Base-by-base conservation (phyloP, 1,140 invertebrate genomes). In the Hydropsyche tenuis region DNA sequence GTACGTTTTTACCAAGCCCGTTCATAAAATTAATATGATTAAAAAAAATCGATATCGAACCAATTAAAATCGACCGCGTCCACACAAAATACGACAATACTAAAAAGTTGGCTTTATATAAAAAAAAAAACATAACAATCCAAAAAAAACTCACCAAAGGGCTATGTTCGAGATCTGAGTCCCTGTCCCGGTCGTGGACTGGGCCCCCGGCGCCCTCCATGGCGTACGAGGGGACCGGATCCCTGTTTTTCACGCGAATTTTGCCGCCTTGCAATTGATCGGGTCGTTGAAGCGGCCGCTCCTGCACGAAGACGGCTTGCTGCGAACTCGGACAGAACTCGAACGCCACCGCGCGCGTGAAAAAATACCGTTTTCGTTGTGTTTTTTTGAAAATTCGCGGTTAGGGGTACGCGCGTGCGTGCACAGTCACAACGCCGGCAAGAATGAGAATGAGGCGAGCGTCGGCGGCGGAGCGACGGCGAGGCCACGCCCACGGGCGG, bases 231-330 rank as follows among this genome's bases (percentile, higher is more conserved):
- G 92, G 92, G 82, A 93, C 89, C 80, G 93, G 93, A 81, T 93
- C 92, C 88, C 90, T 89, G 83, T 94, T 93, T 91, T 94, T 95
- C 82, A 94, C 91, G 88, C 93, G 90, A 94, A 94, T 95, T 90
- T 94, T 95, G 92, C 84, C 86, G 86, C 87, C 80, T 88, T 88
- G 4, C n/a, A n/a, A 80, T 53, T 48, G 62, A 11, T 11, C 30
- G 46, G 62, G 22, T 30, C 45, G 63, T 23, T 48, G 71, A 42
- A 65, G 42, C 22, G 6, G 68, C 68, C 23, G 68, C 68, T 48
- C 65, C 16, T 11, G 27, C 14, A 22, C 11, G 23, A 62, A 20
- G 46, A 16, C 65, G n/a, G 30, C 63, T 16, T 14, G 63, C 37
- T 3, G 4, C 63, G 60, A 65, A 1, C 23, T 11, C 60, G 23